Evolutionary conservation across 30 jellyfish, hydroid and myxozoan species (phyloP), one percentile per base, ranked within the genome.

Genomic region (Aurelia coerulea): DNA sequence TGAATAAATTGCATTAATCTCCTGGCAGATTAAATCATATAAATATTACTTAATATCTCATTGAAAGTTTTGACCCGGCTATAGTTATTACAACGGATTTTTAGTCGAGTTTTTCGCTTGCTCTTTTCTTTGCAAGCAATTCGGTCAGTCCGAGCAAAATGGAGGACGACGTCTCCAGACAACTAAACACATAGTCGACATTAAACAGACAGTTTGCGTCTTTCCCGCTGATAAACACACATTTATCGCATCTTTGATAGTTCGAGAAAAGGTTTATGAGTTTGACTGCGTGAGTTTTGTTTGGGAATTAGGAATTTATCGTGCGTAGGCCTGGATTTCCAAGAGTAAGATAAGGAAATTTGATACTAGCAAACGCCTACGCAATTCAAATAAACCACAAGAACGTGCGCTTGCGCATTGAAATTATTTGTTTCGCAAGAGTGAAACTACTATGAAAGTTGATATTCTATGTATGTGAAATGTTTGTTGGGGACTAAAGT

Each of bases 381-480:
- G 86, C 92, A 83, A 50, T 37, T 68, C 34, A 39, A 31, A 29
- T 23, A 50, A 70, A 81, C 90, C 90, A 83, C 92, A 70, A 71
- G 86, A 83, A 83, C 19, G 56, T 51, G 39, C 67, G 79, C 92
- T 46, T 83, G 92, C 92, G 92, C 73, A 81, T 56, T 17, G 42
- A 37, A 63, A 4, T 34, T 52, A 53, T 16, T 39, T 71, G 50
- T 39, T 5, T 16, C 39, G 39, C 34, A 29, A 18, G 12, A 18
- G 31, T 29, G 34, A 62, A 62, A 65, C 14, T 16, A 23, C 39
- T 17, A 0, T 13, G 18, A 65, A 15, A 23, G 51, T 65, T 37
- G 39, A 23, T 65, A 13, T 16, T n/a, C n/a, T n/a, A n/a, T 12
- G n/a, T 13, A 12, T 14, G 14, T 0, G 15, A 29, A 29, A n/a